Base-by-base conservation (phyloP, 2,888 invertebrate species). In the Caenorhabditis doughertyi region DNA sequence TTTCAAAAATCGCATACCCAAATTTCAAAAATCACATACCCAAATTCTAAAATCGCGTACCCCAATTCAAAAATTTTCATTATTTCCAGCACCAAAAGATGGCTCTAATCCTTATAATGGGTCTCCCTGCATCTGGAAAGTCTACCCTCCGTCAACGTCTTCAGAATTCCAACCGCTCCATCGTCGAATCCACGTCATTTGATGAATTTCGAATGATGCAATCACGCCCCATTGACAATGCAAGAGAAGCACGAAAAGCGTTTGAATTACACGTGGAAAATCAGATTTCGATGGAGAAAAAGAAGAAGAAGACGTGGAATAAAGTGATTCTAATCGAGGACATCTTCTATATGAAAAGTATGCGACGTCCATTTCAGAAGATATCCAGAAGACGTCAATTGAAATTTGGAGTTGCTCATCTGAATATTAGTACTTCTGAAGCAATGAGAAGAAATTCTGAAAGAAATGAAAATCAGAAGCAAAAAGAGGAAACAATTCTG, bases 271-370 rank as follows among this genome's bases (percentile, higher is more conserved):
- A 74, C 44, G 53, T 74, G 49, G 55, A 81, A 29, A 1, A 18
- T 8, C 11, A 9, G 9, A 53, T 71, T 18, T 32, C 18, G n/a
- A 56, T n/a, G n/a, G n/a, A 56, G 1, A 18, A 2, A 25, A 16
- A 27, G 18, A 35, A 23, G 29, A 4, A 11, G 18, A 23, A 21
- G 23, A 49, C 25, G n/a, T n/a, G n/a, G n/a, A n/a, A n/a, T n/a
- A n/a, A n/a, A n/a, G 39, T 51, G 5, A 56, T 62, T 13, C 16
- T 86, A 4, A 74, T 84, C 25, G 86, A 86, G 56, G 86, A 86
- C 72, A 80, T 71, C 18, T 80, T 86, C 32, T 71, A 86, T 44
- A 47, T 86, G 64, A 81, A 86, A 81, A 87, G 87, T 65, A 86
- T 87, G 87, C 79, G 87, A 25, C 67, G 86, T 8, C 82, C 84